Percentiles rank a stretch among this genome's conserved stretches.
phyloP scores from a whole-genome alignment of 2,113 vertebrate genomes.

The Menidia beryllina region DNA sequence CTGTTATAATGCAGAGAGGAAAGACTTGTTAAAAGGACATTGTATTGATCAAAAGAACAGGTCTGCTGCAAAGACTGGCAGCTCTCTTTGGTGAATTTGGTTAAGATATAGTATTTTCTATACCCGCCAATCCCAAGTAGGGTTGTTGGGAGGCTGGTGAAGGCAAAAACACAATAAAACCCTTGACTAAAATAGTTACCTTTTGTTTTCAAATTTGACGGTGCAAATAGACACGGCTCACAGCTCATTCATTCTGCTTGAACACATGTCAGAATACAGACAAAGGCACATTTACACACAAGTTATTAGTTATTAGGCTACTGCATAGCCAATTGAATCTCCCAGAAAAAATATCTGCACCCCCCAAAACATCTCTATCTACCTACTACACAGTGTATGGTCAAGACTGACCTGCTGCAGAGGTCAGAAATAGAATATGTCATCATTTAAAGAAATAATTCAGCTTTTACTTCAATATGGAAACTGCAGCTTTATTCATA shows the following conservation, averaged over 20 bases:
- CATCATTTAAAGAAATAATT: not conserved
- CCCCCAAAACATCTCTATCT: not conserved
- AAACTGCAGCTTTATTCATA: conserved; percentile 16
- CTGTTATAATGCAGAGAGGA: not conserved
- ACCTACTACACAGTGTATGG: not conserved
- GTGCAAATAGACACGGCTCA: conserved; percentile 1
- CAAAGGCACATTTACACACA: not conserved
- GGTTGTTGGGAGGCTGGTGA: too few relatives aligned
- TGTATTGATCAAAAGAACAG: not conserved
- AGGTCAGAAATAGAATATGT: not conserved
- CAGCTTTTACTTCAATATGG: conserved; percentile 6
- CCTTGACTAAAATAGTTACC: not conserved
- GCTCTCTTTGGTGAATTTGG: not conserved
- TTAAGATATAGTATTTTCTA: too few relatives aligned
- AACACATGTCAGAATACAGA: not conserved
- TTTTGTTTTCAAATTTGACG: not conserved
- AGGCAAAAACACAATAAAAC: too few relatives aligned
- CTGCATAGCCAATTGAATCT: not conserved
- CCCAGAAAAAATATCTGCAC: too few relatives aligned
- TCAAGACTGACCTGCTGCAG: not conserved
- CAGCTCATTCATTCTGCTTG: not conserved
- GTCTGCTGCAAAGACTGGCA: not conserved
- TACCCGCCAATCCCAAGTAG: too few relatives aligned
- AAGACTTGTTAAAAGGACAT: not conserved
- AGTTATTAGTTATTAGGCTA: not conserved